Conservation (phyloP, 2,888 invertebrate genomes). For the Pteria penguin region DNA sequence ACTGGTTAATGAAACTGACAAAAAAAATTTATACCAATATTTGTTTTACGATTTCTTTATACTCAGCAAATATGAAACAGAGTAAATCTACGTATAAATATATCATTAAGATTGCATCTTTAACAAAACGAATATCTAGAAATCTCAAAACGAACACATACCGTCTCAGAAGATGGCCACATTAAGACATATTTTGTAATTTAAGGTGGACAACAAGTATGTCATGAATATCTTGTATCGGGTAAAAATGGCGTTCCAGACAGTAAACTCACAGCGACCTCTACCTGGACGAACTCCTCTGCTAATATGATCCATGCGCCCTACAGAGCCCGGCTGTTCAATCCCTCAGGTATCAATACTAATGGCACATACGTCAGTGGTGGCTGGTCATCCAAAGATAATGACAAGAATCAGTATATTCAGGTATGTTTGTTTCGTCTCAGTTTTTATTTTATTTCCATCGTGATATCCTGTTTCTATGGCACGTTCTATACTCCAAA, state of each 20-base stretch:
- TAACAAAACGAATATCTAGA: not conserved
- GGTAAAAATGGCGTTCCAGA: conserved; percentile 57
- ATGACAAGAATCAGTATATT: conserved; percentile 60
- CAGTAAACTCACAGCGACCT: conserved; percentile 55
- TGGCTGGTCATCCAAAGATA: conserved; percentile 56
- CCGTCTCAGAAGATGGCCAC: too few relatives aligned
- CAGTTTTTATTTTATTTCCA: too few relatives aligned
- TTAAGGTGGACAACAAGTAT: conserved; percentile 55
- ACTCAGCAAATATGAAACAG: too few relatives aligned
- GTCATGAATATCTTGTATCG: conserved; percentile 61
- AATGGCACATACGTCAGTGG: conserved; percentile 59
- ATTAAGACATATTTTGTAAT: too few relatives aligned
- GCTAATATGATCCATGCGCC: conserved; percentile 54
- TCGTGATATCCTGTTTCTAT: too few relatives aligned
- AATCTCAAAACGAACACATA: not conserved
- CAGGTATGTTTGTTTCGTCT: too few relatives aligned
- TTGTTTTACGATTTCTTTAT: too few relatives aligned
- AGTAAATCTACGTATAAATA: too few relatives aligned
- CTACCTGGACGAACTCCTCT: conserved; percentile 54
- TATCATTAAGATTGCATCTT: not conserved
- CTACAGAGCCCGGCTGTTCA: conserved; percentile 53
- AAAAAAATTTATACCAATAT: too few relatives aligned
- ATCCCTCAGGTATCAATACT: conserved; percentile 49
- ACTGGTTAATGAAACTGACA: too few relatives aligned
- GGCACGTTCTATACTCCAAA: too few relatives aligned